Evolutionary conservation across 2,888 invertebrate species (phyloP).

Genomic region (Torymus texanus): DNA sequence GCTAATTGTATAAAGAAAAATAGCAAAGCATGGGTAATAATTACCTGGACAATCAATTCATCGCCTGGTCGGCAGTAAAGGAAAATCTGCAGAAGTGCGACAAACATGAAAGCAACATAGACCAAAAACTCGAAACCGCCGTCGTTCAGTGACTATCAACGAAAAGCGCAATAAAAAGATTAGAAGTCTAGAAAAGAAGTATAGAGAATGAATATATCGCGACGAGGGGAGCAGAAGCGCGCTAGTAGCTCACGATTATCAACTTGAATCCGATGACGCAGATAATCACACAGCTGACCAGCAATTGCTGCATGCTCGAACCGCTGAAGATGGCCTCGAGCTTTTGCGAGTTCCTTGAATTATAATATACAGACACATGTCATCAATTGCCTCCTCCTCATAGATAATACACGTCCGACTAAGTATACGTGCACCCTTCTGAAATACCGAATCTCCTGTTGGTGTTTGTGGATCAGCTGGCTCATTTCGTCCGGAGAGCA

Average conservation of each 20-base stretch:
- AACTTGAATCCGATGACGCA: slow-evolving; percentile 66
- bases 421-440: too few relatives aligned
- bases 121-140: slow-evolving; percentile 41
- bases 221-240: neutral
- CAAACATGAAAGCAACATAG: slow-evolving; percentile 49
- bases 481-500: neutral
- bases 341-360: slow-evolving; percentile 58
- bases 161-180: too few relatives aligned
- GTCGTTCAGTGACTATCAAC: slow-evolving; percentile 45
- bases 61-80: slow-evolving; percentile 54
- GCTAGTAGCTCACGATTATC: slow-evolving; percentile 53
- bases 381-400: slow-evolving; percentile 27
- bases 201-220: neutral
- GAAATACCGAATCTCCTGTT: slow-evolving; percentile 43
- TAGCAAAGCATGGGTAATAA: too few relatives aligned
- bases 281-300: slow-evolving; percentile 64
- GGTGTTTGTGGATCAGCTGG: slow-evolving; percentile 41
- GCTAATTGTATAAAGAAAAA: too few relatives aligned
- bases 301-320: slow-evolving; percentile 62
- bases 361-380: too few relatives aligned
- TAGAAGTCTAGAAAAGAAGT: neutral
- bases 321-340: slow-evolving; percentile 62
- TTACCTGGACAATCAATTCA: slow-evolving; percentile 49
- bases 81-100: slow-evolving; percentile 54
- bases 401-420: neutral